Conservation (phyloP, 2,797 vertebrate species). For the Megalops cyprinoides region DNA sequence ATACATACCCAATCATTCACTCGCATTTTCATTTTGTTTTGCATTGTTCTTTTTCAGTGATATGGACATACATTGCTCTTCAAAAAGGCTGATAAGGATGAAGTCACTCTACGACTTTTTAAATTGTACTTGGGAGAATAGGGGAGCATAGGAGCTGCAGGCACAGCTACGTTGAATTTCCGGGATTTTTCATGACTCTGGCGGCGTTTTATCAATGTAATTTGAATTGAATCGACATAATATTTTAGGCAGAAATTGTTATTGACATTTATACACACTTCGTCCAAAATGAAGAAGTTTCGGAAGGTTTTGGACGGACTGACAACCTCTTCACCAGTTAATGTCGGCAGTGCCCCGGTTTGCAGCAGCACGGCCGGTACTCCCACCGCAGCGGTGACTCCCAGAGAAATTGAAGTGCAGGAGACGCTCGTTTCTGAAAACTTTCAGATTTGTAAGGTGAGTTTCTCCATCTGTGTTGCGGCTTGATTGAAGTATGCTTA, state of each 20-base stretch:
- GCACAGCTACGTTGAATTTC: slow-evolving; percentile 8
- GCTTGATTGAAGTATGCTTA: background rate
- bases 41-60: background rate
- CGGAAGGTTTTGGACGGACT: slow-evolving; percentile 97
- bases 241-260: slow-evolving; percentile 31
- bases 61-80: background rate
- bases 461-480: slow-evolving; percentile 42
- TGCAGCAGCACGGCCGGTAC: slow-evolving; percentile 82
- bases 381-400: slow-evolving; percentile 71
- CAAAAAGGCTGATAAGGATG: slow-evolving; percentile 56
- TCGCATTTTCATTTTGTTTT: slow-evolving; percentile 8
- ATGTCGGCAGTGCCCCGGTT: slow-evolving; percentile 76
- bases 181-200: slow-evolving; percentile 3
- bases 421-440: slow-evolving; percentile 93
- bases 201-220: slow-evolving; percentile 38
- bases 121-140: slow-evolving; percentile 64
- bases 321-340: slow-evolving; percentile 89
- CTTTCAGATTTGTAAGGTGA: slow-evolving; percentile 97
- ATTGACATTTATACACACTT: slow-evolving; percentile 3
- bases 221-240: slow-evolving; percentile 43
- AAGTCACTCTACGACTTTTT: slow-evolving; percentile 66
- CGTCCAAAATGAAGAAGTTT: slow-evolving; percentile 92
- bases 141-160: slow-evolving; percentile 36
- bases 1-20: slow-evolving; percentile 34
- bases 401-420: slow-evolving; percentile 86